phyloP scores from a whole-genome alignment of 2,797 vertebrate genomes.

The Chloroceryle inda region DNA sequence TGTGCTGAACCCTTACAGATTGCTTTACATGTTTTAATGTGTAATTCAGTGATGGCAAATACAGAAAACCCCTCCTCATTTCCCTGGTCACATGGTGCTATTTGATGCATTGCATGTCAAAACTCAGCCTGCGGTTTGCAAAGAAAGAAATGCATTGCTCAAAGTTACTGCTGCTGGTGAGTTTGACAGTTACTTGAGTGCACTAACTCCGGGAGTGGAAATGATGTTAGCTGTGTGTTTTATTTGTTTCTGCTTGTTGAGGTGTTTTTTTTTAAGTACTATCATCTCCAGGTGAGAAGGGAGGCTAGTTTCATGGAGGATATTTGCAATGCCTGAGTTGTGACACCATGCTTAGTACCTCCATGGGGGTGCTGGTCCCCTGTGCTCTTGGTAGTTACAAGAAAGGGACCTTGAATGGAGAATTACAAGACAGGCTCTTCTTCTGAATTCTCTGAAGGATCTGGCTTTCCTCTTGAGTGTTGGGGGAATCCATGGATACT shows the following conservation, averaged over 20 bases:
- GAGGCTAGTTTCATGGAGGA: not conserved
- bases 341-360: not conserved
- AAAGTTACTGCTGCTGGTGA: not conserved
- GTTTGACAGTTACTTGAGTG: not conserved
- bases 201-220: not conserved
- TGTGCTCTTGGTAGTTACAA: not conserved
- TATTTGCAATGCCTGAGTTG: not conserved
- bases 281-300: not conserved
- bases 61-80: not conserved
- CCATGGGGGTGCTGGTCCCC: not conserved
- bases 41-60: not conserved
- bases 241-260: not conserved
- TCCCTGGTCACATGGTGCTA: rapidly evolving
- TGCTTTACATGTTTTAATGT: not conserved
- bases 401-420: not conserved
- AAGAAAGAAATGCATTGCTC: not conserved
- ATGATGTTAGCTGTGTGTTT: not conserved
- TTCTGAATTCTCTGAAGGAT: not conserved
- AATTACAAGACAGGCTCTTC: not conserved
- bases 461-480: not conserved
- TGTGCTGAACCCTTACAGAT: not conserved
- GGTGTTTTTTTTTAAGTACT: not conserved
- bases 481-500: not conserved
- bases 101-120: rapidly evolving
- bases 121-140: not conserved